Conservation (phyloP, 2,113 vertebrate genomes). For the Aviceda subcristata region DNA sequence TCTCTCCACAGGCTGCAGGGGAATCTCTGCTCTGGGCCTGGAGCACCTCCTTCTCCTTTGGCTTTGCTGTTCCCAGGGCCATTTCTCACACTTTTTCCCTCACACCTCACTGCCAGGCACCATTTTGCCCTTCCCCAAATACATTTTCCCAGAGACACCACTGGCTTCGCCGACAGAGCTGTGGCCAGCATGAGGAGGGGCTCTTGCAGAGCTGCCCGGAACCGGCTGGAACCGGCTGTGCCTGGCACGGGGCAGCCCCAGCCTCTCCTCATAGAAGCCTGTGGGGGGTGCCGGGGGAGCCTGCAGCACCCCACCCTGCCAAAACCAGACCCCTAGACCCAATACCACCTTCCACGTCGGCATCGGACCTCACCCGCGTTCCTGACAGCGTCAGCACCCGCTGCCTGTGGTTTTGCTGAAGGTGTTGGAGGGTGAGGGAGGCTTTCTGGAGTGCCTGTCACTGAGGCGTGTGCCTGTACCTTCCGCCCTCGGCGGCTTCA, state of each 20-base stretch:
- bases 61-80: too few relatives aligned
- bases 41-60: background rate
- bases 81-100: background rate
- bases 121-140: background rate
- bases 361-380: fast-evolving
- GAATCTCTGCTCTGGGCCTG: background rate
- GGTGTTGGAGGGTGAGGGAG: too few relatives aligned
- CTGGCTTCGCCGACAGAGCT: fast-evolving
- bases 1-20: background rate
- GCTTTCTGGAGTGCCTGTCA: background rate
- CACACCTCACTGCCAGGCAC: background rate
- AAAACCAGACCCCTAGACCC: fast-evolving
- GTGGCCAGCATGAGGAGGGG: fast-evolving
- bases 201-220: fast-evolving
- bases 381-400: background rate
- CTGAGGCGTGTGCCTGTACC: background rate
- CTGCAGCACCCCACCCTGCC: background rate
- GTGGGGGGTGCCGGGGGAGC: fast-evolving
- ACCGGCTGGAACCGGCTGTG: fast-evolving
- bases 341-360: fast-evolving
- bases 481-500: fast-evolving
- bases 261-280: background rate
- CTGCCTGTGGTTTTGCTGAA: background rate
- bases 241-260: fast-evolving
- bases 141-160: background rate